phyloP scores from a whole-genome alignment of 2,888 invertebrate species.

The Anticlea derivata region DNA sequence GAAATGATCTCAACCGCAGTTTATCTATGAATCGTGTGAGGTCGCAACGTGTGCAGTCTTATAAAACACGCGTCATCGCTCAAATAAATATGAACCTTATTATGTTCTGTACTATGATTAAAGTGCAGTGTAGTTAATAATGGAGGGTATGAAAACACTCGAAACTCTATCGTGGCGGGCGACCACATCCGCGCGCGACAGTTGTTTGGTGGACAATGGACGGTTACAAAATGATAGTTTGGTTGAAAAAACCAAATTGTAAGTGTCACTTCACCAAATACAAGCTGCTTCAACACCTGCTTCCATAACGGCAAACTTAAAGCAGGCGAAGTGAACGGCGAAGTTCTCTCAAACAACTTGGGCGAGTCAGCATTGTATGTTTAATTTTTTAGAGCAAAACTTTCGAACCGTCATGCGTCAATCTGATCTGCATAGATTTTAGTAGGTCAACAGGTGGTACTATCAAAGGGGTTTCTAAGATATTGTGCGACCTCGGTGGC shows the following conservation, averaged over 20 bases:
- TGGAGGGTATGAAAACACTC: slow-evolving; percentile 22
- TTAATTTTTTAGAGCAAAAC: no score
- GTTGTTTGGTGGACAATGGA: slow-evolving; percentile 29
- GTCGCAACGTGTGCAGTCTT: slow-evolving; percentile 31
- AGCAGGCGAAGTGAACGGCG: no score
- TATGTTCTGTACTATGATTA: slow-evolving; percentile 17
- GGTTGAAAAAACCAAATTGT: neutral
- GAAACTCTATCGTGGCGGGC: slow-evolving; percentile 30
- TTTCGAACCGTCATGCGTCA: no score
- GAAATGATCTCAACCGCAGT: slow-evolving; percentile 51
- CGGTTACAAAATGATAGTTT: slow-evolving; percentile 19
- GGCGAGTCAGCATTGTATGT: no score
- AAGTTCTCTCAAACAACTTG: no score
- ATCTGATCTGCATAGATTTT: no score
- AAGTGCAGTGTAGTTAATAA: slow-evolving; percentile 15
- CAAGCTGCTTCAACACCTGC: neutral
- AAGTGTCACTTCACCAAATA: neutral
- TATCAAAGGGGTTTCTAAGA: no score
- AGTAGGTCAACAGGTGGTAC: no score
- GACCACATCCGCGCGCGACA: slow-evolving; percentile 51
- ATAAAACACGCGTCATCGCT: slow-evolving; percentile 18
- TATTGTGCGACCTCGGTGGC: no score
- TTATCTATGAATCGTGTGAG: slow-evolving; percentile 49
- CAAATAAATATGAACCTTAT: slow-evolving; percentile 32
- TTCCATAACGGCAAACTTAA: no score